Conservation (phyloP, 2,797 vertebrate species). For the Sandelia bainsii region DNA sequence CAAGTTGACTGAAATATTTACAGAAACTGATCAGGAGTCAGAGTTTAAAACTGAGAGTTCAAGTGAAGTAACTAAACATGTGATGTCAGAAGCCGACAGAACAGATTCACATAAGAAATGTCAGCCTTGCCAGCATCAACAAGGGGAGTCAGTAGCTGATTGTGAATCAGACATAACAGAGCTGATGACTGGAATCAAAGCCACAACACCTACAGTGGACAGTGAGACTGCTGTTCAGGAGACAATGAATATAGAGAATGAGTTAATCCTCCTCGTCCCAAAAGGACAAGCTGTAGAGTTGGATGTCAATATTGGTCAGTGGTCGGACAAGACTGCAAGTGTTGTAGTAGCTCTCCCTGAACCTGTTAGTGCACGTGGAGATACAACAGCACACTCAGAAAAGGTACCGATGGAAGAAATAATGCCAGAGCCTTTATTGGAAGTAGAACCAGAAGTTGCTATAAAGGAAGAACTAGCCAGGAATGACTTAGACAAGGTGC, state of each 20-base stretch:
- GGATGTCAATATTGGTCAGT: conserved; percentile 65
- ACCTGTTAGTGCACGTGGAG: conserved; percentile 37
- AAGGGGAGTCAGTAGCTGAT: conserved; percentile 17
- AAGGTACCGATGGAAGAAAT: conserved; percentile 10
- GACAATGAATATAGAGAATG: conserved; percentile 37
- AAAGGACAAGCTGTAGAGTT: conserved; percentile 75
- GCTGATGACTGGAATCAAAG: conserved; percentile 22
- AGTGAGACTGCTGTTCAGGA: conserved; percentile 34
- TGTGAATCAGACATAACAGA: conserved; percentile 15
- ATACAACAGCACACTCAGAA: background rate
- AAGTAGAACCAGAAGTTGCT: conserved; percentile 42
- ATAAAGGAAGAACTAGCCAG: conserved; percentile 20
- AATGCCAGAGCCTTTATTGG: conserved; percentile 25
- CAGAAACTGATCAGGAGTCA: conserved; percentile 22
- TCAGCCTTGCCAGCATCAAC: conserved; percentile 21
- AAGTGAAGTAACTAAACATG: conserved; percentile 17
- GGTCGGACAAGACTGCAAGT: conserved; percentile 26
- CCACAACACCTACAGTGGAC: conserved; percentile 30
- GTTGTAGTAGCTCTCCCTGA: conserved; percentile 37
- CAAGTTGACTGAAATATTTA: background rate
- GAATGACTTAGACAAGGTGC: conserved; percentile 14
- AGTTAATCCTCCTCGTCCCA: conserved; percentile 72
- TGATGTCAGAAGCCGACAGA: conserved; percentile 3
- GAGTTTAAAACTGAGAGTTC: conserved; percentile 35
- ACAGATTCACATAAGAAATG: conserved; percentile 22